Evolutionary conservation across 2,888 invertebrate species (phyloP), one percentile per base, ranked within the genome.

Genomic region (Salpingus planirostris): DNA sequence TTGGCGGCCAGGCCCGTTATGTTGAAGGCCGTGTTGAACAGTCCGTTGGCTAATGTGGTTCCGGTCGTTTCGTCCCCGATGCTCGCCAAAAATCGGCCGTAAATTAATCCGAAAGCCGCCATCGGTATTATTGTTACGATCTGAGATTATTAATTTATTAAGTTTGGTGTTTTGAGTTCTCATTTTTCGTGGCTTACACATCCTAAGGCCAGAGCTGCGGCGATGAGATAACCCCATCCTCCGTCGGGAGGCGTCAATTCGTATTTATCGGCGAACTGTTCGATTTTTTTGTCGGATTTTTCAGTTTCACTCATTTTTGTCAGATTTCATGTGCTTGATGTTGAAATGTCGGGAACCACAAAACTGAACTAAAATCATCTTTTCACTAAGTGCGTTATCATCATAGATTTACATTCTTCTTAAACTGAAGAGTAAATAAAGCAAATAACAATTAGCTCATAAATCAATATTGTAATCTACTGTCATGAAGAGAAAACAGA

Each of bases 201-300:
- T 22, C 80, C 77, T 38, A 84, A 60, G 44, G 80, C 76, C 52
- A 84, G 76, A 11, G 83, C 83, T 6, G 83, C 50, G 18, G 81
- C 78, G 8, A 87, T 74, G 29, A 83, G 62, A 59, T 83, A 84
- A 0, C 86, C 87, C 83, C 84, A 88, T 1, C 86, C 86, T 3
- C 87, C 86, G 32, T 59, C 59, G 1, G 59, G 57, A 21, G 53
- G 42, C 21, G 48, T 30, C n/a, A 54, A 33, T 42, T 54, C 46
- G 30, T 51, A 52, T 15, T 42, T 36, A 3, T 11, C 10, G n/a
- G n/a, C n/a, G n/a, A n/a, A n/a, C n/a, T n/a, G n/a, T n/a, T n/a
- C n/a, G n/a, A n/a, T n/a, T n/a, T n/a, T n/a, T n/a, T n/a, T n/a
- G n/a, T n/a, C n/a, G n/a, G n/a, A n/a, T n/a, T n/a, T n/a, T n/a